These are phyloP conservation scores for Nemurella pictetii DNA, from an alignment of 2,888 invertebrate species.

Conservation along the genomic window DNA sequence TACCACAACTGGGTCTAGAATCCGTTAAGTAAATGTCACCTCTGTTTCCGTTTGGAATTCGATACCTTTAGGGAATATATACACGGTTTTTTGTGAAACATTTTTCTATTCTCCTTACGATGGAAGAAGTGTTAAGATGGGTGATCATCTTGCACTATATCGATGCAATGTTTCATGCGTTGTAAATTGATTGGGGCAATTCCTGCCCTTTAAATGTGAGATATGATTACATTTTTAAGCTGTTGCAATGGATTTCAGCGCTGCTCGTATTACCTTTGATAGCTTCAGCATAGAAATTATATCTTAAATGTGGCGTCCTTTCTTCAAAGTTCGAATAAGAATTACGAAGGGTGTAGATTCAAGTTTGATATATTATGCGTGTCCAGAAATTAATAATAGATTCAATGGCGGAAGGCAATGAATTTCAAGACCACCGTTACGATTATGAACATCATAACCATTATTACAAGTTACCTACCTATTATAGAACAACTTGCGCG, in stretches of 20 bases:
- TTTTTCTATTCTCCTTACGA: too few species aligned
- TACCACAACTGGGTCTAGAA: not conserved
- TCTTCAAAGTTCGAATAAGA: too few species aligned
- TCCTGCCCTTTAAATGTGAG: too few species aligned
- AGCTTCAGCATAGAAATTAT: too few species aligned
- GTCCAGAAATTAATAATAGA: not conserved
- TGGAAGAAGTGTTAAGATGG: too few species aligned
- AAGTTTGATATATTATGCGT: not conserved
- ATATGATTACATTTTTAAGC: not conserved
- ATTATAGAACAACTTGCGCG: not conserved
- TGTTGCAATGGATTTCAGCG: not conserved
- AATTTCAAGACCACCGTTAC: not conserved
- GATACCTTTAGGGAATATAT: too few species aligned
- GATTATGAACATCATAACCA: not conserved
- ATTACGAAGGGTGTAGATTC: too few species aligned
- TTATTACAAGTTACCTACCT: not conserved
- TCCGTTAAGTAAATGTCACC: not conserved
- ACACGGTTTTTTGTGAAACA: too few species aligned
- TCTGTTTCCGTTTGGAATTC: not conserved
- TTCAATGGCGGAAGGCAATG: not conserved
- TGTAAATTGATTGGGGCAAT: too few species aligned
- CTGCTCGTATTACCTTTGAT: too few species aligned
- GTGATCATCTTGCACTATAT: too few species aligned
- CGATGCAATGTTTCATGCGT: not conserved
- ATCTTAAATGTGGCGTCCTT: too few species aligned